Base-by-base conservation (phyloP, 2,888 invertebrate species). In the Archips crataeganus region DNA sequence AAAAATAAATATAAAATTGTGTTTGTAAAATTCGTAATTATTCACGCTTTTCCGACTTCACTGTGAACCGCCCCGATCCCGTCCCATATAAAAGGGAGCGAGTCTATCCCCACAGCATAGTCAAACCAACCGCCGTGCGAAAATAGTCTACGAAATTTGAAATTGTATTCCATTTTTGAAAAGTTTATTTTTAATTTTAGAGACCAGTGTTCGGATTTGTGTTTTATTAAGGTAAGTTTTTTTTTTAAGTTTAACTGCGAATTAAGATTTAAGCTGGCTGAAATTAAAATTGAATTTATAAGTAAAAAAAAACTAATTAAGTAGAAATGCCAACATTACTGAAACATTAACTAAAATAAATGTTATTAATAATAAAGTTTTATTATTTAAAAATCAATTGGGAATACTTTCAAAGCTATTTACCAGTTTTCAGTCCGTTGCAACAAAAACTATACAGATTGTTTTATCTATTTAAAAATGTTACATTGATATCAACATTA, bases 11-110 rank as follows among this genome's bases (percentile, higher is more conserved):
- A 2, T 23, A 15, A 54, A 23, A 15, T 23, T 9, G 15, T 36
- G 6, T 39, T 39, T 39, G 6, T 39, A 1, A 39, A 39, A 39
- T 39, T 39, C 39, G 6, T 39, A 3, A 2, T 4, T 32, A 11
- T n/a, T 36, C 47, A 13, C 36, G 13, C 2, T 3, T 42, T 67
- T 47, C 5, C 47, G 32, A 32, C 66, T 59, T 69, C 69, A 74
- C 73, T 74, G 73, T 69, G 34, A 9, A 64, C 9, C 69, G 64
- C 42, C 64, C 73, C 15, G 47, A 11, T 69, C 69, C 64, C 69
- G 47, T 23, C 36, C 59, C 54, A 65, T 74, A 74, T 74, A 74
- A 74, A 74, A 69, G 73, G 69, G 69, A 69, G 64, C 59, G 45
- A 42, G n/a, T 59, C 69, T 42, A 45, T 64, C 59, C 64, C 15